These are phyloP conservation scores for Sparus aurata DNA, from an alignment of 2,797 vertebrate genomes.

Conservation along the genomic window DNA sequence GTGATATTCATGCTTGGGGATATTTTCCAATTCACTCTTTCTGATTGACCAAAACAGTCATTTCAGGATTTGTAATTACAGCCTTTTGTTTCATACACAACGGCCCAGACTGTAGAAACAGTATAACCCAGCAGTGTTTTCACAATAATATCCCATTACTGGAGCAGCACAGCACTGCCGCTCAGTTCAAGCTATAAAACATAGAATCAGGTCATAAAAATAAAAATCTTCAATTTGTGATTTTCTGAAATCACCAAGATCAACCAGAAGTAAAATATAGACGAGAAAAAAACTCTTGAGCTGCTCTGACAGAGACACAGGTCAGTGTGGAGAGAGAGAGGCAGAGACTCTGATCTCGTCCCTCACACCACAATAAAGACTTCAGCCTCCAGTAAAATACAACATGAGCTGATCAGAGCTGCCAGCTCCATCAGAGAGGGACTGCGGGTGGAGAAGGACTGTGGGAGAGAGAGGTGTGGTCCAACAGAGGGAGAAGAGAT, in stretches of 20 bases:
- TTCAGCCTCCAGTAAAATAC: background rate
- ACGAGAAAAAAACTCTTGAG: background rate
- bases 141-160: background rate
- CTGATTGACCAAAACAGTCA: constrained; percentile 20
- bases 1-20: background rate
- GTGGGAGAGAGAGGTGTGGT: background rate
- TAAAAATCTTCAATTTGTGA: background rate
- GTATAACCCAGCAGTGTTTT: constrained; percentile 20
- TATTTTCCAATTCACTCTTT: constrained; percentile 13
- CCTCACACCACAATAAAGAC: background rate
- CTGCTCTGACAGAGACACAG: background rate
- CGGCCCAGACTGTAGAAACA: background rate
- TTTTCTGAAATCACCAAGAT: background rate
- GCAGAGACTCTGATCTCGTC: background rate
- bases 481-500: background rate
- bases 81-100: constrained; percentile 42
- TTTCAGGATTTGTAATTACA: constrained; percentile 39
- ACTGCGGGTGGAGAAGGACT: background rate
- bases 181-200: constrained; percentile 1
- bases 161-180: background rate
- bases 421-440: background rate
- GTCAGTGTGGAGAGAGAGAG: background rate
- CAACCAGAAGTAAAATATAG: background rate
- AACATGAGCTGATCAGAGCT: constrained; percentile 13
- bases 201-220: background rate